These are phyloP conservation scores for Achlya flavicornis DNA, from an alignment of 2,888 invertebrate genomes.

Conservation along the genomic window DNA sequence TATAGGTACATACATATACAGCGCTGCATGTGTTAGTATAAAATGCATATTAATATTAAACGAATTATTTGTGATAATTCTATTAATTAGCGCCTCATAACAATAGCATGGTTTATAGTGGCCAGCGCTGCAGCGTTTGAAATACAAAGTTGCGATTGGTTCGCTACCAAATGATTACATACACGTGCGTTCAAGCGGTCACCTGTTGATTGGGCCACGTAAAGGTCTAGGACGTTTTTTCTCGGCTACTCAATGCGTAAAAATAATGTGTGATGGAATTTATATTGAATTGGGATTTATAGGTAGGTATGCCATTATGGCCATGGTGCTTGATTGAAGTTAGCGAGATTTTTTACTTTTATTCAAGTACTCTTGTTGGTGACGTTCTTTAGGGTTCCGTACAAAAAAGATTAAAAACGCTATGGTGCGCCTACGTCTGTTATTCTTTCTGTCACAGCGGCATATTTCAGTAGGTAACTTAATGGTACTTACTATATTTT, in stretches of 20 bases:
- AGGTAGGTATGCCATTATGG: background rate
- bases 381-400: too few species aligned
- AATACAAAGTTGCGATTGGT: conserved; percentile 18
- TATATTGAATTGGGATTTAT: conserved; percentile 11
- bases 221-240: conserved; percentile 50
- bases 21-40: too few species aligned
- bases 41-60: too few species aligned
- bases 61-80: too few species aligned
- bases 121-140: conserved; percentile 11
- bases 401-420: too few species aligned
- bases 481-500: too few species aligned
- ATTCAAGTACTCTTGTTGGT: background rate
- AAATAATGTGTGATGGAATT: conserved; percentile 40
- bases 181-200: conserved; percentile 10
- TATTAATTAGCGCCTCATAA: too few species aligned
- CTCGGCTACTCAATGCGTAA: conserved; percentile 33
- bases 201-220: conserved; percentile 25
- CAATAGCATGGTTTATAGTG: too few species aligned
- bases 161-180: background rate
- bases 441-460: too few species aligned
- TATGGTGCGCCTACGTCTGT: too few species aligned
- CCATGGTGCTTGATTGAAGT: background rate
- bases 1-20: too few species aligned
- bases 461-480: too few species aligned
- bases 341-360: background rate